A percentile compares a stretch with the other conserved stretches of the same genome.
phyloP scores from a whole-genome alignment of 2,888 invertebrate species.

The Parascotia fuliginaria region DNA sequence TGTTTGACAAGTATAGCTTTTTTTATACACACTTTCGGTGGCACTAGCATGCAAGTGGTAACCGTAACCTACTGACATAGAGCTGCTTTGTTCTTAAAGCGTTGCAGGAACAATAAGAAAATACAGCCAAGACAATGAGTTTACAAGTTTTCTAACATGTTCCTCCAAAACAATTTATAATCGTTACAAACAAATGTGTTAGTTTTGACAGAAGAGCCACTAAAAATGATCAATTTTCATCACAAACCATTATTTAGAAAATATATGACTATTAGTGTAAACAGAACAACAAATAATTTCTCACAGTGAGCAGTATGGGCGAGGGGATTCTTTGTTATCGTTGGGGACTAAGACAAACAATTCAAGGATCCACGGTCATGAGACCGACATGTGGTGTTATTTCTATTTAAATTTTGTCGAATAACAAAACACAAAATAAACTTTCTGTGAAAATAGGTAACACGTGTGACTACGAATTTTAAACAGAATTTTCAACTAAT shows the following conservation, averaged over 20 bases:
- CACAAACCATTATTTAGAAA: conserved; percentile 20
- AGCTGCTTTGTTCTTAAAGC: too few species aligned
- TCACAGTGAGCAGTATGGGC: conserved; percentile 42
- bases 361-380: conserved; percentile 52
- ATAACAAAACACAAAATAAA: conserved; percentile 62
- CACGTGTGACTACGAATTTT: conserved; percentile 48
- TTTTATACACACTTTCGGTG: too few species aligned
- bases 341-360: conserved; percentile 66
- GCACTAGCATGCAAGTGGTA: too few species aligned
- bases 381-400: conserved; percentile 65
- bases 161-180: background rate
- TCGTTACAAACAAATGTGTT: conserved; percentile 16
- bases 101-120: too few species aligned
- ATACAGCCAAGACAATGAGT: too few species aligned
- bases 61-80: too few species aligned
- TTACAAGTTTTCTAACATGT: too few species aligned
- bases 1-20: too few species aligned
- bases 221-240: conserved; percentile 35
- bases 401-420: conserved; percentile 60
- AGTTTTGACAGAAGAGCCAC: conserved; percentile 27
- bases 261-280: conserved; percentile 37
- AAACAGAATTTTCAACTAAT: conserved; percentile 13
- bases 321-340: conserved; percentile 54
- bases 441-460: conserved; percentile 55
- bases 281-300: conserved; percentile 54